Conservation (phyloP, 2,797 vertebrate genomes). For the Danio tinwini region DNA sequence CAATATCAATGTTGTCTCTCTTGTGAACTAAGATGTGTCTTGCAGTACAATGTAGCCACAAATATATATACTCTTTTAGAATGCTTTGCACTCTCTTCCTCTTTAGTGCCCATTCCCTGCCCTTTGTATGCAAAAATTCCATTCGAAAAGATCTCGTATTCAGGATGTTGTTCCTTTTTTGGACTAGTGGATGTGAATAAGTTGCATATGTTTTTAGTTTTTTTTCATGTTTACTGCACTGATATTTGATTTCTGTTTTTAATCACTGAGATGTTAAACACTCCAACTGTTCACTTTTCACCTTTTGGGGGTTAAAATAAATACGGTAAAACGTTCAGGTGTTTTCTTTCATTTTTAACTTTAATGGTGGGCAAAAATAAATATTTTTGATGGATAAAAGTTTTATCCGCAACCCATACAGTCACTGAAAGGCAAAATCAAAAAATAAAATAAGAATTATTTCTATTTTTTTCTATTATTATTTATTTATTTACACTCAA, state of each 20-base stretch:
- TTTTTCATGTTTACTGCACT: background rate
- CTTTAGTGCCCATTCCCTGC: conserved; percentile 33
- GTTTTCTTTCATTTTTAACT: background rate
- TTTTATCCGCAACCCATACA: background rate
- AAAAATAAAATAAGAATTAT: too few species aligned
- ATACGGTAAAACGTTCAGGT: too few species aligned
- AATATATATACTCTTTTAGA: conserved; percentile 48
- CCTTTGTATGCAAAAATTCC: conserved; percentile 22
- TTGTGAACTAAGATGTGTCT: conserved; percentile 56
- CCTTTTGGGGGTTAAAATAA: background rate
- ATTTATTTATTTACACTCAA: background rate
- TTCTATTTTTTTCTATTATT: too few species aligned
- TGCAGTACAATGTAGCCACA: conserved; percentile 66
- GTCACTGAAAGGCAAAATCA: too few species aligned
- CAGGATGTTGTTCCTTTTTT: background rate
- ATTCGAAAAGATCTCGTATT: conserved; percentile 28
- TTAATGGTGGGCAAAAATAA: background rate
- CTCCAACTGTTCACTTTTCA: background rate
- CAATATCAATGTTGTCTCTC: conserved; percentile 51
- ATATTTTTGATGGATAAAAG: background rate
- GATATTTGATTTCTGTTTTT: background rate
- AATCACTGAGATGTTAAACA: background rate
- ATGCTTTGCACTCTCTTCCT: conserved; percentile 50
- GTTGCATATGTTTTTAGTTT: too few species aligned
- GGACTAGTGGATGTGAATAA: background rate